Evolutionary conservation across 1,140 invertebrate genomes (phyloP).

Genomic region (Meteorus sp.): DNA sequence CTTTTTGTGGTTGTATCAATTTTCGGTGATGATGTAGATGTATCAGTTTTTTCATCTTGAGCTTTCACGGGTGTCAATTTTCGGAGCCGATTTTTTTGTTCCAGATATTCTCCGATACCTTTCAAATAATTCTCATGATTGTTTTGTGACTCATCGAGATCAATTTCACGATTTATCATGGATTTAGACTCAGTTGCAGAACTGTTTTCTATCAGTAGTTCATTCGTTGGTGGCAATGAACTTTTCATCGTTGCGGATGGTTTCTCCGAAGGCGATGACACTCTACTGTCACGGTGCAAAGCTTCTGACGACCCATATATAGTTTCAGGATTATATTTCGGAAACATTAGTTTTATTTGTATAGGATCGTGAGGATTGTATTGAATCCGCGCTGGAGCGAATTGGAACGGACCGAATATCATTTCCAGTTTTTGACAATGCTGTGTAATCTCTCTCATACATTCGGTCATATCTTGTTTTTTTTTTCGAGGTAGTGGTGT

Average conservation of each 20-base stretch:
- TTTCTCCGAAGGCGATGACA: background rate
- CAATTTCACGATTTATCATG: background rate
- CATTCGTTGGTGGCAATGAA: background rate
- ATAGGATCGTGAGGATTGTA: slow-evolving; percentile 71
- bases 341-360: slow-evolving; percentile 72
- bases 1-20: too few species aligned
- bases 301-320: background rate
- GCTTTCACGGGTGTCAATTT: too few species aligned
- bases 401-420: slow-evolving; percentile 75
- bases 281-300: background rate
- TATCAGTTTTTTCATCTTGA: too few species aligned
- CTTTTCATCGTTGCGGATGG: background rate
- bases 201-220: background rate
- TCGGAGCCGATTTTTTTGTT: too few species aligned
- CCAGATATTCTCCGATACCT: too few species aligned
- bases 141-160: too few species aligned
- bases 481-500: slow-evolving; percentile 65
- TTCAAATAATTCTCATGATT: too few species aligned
- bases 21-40: too few species aligned
- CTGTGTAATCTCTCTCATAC: slow-evolving; percentile 61
- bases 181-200: background rate
- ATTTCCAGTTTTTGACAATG: slow-evolving; percentile 50
- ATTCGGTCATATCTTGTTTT: slow-evolving; percentile 65
- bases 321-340: slow-evolving; percentile 57
- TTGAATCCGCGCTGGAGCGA: slow-evolving; percentile 71